A percentile compares a stretch with the other conserved stretches of the same genome.
These are phyloP conservation scores for Polymixis lichenea DNA, from an alignment of 2,888 invertebrate genomes.

Conservation along the genomic window DNA sequence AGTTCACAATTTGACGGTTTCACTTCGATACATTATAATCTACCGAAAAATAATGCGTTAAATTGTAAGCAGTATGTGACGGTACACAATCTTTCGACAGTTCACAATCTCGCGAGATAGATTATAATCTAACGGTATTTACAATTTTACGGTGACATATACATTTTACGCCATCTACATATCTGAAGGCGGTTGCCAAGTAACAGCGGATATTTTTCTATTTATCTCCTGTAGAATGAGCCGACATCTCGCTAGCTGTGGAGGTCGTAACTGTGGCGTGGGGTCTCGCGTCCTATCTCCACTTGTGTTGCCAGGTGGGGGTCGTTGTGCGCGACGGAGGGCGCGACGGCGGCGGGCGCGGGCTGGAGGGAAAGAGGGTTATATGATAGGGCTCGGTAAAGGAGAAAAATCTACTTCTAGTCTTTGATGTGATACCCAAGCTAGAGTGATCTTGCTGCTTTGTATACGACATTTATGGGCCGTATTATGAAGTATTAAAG, in stretches of 20 bases:
- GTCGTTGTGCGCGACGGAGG: constrained; percentile 78
- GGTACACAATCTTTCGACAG: too few species aligned
- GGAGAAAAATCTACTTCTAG: constrained; percentile 2
- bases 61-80: too few species aligned
- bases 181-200: constrained; percentile 91
- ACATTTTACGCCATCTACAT: constrained; percentile 18
- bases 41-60: too few species aligned
- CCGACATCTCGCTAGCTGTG: constrained; percentile 93
- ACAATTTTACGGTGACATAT: too few species aligned
- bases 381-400: background rate
- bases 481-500: background rate
- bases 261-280: constrained; percentile 89
- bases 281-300: constrained; percentile 75
- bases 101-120: too few species aligned
- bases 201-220: constrained; percentile 93
- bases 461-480: background rate
- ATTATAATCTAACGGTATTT: too few species aligned
- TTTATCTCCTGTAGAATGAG: constrained; percentile 95
- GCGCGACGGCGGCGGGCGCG: constrained; percentile 82
- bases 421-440: background rate
- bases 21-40: too few species aligned
- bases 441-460: constrained; percentile 10
- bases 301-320: constrained; percentile 71
- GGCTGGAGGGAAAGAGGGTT: constrained; percentile 61
- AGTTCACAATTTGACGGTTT: too few species aligned